Conservation (phyloP, 2,888 invertebrate species). For the Cephus rjabovi region DNA sequence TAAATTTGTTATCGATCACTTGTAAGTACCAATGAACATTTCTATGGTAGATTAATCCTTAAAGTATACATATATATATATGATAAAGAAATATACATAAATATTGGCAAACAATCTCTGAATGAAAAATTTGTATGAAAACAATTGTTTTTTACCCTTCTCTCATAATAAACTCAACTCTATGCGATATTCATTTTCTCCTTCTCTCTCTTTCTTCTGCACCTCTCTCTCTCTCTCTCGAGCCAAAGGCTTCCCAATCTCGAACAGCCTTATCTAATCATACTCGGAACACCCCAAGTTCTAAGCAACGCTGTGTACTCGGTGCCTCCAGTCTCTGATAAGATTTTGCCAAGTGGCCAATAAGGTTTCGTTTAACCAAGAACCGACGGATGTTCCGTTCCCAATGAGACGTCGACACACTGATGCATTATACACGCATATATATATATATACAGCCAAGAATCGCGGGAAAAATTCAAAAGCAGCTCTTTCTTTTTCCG, state of each 20-base stretch:
- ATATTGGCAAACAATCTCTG: background rate
- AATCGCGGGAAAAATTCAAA: background rate
- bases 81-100: no score
- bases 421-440: background rate
- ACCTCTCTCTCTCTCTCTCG: background rate
- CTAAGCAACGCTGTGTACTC: conserved; percentile 19
- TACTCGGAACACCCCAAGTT: conserved; percentile 20
- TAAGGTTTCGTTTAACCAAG: conserved; percentile 29
- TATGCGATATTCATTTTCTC: background rate
- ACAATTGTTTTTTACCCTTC: background rate
- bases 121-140: background rate
- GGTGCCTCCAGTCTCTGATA: conserved; percentile 21
- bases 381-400: background rate
- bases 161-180: background rate
- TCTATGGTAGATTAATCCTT: background rate
- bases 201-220: background rate
- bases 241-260: conserved; percentile 11
- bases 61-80: no score
- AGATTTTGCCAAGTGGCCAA: conserved; percentile 33
- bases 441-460: background rate
- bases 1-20: background rate
- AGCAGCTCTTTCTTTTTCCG: background rate
- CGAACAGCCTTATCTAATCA: conserved; percentile 33
- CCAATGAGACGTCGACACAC: background rate
- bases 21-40: background rate